phyloP scores from a whole-genome alignment of 2,888 invertebrate species.

The Capitulum mitella region DNA sequence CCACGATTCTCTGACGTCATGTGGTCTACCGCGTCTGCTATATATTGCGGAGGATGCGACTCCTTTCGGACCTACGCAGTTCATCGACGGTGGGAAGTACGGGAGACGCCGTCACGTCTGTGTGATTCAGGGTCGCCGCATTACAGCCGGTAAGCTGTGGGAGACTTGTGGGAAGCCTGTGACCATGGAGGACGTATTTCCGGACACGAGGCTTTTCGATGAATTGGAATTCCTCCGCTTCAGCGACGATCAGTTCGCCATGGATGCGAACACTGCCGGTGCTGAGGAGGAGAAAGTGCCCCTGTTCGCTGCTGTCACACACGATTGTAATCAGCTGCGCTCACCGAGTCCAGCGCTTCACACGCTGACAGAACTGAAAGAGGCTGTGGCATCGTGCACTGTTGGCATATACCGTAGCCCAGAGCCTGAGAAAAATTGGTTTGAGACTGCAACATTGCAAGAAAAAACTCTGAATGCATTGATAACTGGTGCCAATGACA shows the following conservation, averaged over 20 bases:
- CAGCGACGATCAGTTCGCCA: neutral
- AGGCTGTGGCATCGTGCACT: neutral
- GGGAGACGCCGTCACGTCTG: neutral
- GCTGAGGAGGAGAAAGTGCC: neutral
- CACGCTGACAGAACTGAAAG: neutral
- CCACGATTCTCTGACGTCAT: neutral
- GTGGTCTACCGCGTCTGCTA: neutral
- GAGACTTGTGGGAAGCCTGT: neutral
- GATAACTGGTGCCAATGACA: neutral
- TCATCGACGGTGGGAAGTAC: neutral
- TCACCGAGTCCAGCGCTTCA: neutral
- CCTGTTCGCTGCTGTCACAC: neutral
- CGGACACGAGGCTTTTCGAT: neutral
- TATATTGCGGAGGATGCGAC: neutral
- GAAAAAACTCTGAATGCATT: slow-evolving; percentile 2
- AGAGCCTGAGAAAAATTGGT: neutral
- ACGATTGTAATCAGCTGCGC: neutral
- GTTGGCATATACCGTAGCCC: neutral
- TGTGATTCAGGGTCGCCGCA: neutral
- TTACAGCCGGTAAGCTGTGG: neutral
- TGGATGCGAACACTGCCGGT: no score
- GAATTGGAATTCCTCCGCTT: slow-evolving; percentile 8
- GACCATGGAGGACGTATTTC: neutral
- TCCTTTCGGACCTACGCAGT: neutral
- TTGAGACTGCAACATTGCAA: neutral